Conservation (phyloP, 2,797 vertebrate species). For the Sparus aurata region DNA sequence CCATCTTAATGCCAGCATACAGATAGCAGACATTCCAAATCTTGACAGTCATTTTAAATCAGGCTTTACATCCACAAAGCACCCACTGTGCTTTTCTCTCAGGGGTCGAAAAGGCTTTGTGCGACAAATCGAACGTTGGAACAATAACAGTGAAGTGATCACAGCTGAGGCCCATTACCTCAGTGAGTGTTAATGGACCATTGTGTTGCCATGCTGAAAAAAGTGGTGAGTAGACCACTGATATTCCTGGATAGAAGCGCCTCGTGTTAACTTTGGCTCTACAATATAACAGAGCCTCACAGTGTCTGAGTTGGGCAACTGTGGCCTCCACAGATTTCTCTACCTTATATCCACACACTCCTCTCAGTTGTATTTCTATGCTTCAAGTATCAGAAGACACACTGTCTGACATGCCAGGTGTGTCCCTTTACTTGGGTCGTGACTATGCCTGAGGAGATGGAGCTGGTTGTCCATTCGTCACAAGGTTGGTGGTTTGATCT, state of each 20-base stretch:
- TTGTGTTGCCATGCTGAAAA: not conserved
- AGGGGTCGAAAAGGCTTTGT: not conserved
- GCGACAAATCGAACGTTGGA: not conserved
- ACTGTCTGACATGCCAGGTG: conserved; percentile 12
- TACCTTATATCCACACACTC: not conserved
- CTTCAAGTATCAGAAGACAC: not conserved
- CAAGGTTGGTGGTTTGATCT: conserved; percentile 9
- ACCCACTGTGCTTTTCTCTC: not conserved
- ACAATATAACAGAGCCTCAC: not conserved
- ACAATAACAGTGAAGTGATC: not conserved
- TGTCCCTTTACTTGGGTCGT: not conserved
- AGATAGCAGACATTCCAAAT: not conserved
- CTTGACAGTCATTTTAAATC: not conserved
- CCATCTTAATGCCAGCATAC: no score
- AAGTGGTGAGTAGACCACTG: not conserved
- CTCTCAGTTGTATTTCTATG: not conserved
- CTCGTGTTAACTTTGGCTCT: not conserved
- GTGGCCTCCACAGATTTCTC: not conserved
- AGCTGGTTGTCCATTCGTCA: not conserved
- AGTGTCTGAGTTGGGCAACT: no score
- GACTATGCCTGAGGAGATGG: not conserved
- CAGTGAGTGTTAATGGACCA: not conserved
- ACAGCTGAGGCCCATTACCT: not conserved
- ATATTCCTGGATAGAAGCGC: conserved; percentile 2
- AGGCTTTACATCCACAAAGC: not conserved